These are phyloP conservation scores for Ochropacha duplaris DNA, from an alignment of 2,888 invertebrate genomes.

Conservation along the genomic window DNA sequence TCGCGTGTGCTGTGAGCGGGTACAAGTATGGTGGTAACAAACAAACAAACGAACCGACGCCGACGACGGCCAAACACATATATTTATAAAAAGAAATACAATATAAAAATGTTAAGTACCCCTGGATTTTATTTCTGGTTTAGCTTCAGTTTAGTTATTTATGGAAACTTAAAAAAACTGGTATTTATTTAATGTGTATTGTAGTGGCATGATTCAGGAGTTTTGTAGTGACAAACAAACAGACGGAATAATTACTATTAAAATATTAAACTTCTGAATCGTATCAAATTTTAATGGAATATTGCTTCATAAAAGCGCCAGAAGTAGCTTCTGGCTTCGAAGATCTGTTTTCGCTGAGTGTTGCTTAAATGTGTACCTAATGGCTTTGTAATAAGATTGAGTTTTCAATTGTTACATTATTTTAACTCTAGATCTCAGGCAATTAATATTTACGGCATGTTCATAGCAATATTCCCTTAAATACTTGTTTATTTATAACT, in stretches of 20 bases:
- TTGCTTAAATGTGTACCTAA: not conserved
- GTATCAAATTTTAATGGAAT: not conserved
- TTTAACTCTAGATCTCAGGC: not conserved
- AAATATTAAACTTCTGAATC: not conserved
- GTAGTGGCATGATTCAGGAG: not conserved
- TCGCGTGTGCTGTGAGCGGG: conserved; percentile 51
- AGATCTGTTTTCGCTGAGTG: not conserved
- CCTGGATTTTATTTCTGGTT: not conserved
- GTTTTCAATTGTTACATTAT: too few species aligned
- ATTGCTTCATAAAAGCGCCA: not conserved
- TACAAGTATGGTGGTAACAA: conserved; percentile 50
- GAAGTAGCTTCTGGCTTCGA: not conserved
- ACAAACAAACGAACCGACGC: conserved; percentile 25
- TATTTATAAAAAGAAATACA: not conserved
- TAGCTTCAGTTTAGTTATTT: not conserved
- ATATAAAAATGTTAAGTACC: not conserved
- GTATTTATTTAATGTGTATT: not conserved
- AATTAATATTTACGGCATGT: not conserved
- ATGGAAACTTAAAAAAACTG: not conserved
- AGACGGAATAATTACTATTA: not conserved
- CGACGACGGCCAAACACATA: not conserved
- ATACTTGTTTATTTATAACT: not conserved
- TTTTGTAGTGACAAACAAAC: not conserved
- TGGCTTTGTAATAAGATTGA: not conserved
- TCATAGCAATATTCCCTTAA: not conserved